A percentile compares a stretch with the other conserved stretches of the same genome.
phyloP scores from a whole-genome alignment of 2,888 invertebrate species.

The Trachelus stipa region DNA sequence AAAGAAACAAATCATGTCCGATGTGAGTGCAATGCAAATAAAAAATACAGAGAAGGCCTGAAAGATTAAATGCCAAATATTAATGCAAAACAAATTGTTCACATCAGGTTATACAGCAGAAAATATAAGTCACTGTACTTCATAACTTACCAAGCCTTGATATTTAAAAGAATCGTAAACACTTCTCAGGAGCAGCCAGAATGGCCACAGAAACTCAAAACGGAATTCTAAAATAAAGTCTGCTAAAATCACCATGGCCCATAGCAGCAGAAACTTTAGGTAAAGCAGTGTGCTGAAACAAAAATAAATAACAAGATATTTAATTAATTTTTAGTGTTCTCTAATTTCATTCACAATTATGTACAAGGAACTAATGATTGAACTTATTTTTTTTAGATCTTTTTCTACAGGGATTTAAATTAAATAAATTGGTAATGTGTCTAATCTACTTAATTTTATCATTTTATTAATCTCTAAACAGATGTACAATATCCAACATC shows the following conservation, averaged over 20 bases:
- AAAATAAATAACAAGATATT: conserved; percentile 37
- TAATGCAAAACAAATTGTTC: conserved; percentile 9
- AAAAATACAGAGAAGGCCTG: conserved; percentile 98
- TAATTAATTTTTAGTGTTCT: neutral
- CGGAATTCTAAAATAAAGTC: conserved; percentile 98
- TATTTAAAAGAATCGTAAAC: conserved; percentile 98
- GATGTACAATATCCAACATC: neutral
- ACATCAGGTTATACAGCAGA: neutral
- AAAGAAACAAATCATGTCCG: conserved; percentile 98
- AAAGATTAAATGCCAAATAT: conserved; percentile 51
- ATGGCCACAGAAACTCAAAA: conserved; percentile 99
- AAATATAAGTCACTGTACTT: neutral
- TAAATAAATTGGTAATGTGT: neutral
- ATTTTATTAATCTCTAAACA: neutral
- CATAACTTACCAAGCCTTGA: conserved; percentile 91
- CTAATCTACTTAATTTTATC: neutral
- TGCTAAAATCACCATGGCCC: conserved; percentile 93
- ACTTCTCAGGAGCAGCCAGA: conserved; percentile 95
- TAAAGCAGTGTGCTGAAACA: conserved; percentile 91
- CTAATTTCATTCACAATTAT: neutral
- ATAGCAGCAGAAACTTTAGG: conserved; percentile 94
- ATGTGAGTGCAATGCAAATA: conserved; percentile 96
- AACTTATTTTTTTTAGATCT: conserved; percentile 18
- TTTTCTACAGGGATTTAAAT: conserved; percentile 5
- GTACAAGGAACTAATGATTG: neutral